phyloP scores from a whole-genome alignment of 2,797 vertebrate species.

The Vespertilio murinus region DNA sequence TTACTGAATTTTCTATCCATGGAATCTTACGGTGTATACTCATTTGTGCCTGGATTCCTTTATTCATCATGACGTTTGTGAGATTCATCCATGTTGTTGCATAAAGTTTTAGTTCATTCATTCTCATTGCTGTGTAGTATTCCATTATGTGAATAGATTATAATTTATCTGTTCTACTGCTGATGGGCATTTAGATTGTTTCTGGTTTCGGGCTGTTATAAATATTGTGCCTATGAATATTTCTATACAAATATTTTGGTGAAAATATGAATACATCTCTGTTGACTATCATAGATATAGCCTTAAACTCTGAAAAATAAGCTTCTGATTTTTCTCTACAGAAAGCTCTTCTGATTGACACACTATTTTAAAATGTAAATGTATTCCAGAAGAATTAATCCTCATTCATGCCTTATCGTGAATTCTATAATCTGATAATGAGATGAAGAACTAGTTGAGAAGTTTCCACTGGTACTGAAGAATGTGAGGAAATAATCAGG shows the following conservation, averaged over 20 bases:
- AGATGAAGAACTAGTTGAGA: slow-evolving; percentile 9
- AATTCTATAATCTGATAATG: slow-evolving; percentile 26
- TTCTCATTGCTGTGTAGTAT: background rate
- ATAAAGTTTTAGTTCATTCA: background rate
- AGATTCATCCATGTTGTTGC: background rate
- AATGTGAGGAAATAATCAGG: background rate
- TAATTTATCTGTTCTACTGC: background rate
- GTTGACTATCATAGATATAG: background rate
- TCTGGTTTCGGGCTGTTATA: background rate
- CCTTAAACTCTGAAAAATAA: slow-evolving; percentile 44
- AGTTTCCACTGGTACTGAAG: background rate
- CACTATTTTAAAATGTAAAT: slow-evolving; percentile 6
- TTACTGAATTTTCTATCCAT: background rate
- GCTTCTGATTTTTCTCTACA: slow-evolving; percentile 1
- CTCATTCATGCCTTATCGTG: background rate
- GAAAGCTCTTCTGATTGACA: background rate
- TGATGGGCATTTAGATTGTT: background rate
- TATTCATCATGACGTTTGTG: background rate
- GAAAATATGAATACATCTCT: slow-evolving; percentile 34
- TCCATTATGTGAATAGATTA: background rate
- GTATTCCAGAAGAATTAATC: slow-evolving; percentile 27
- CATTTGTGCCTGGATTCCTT: background rate
- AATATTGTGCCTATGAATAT: background rate
- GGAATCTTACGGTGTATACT: background rate
- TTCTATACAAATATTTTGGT: slow-evolving; percentile 27